These are phyloP conservation scores for Acipenser ruthenus DNA, from an alignment of 2,797 vertebrate genomes.

Conservation along the genomic window DNA sequence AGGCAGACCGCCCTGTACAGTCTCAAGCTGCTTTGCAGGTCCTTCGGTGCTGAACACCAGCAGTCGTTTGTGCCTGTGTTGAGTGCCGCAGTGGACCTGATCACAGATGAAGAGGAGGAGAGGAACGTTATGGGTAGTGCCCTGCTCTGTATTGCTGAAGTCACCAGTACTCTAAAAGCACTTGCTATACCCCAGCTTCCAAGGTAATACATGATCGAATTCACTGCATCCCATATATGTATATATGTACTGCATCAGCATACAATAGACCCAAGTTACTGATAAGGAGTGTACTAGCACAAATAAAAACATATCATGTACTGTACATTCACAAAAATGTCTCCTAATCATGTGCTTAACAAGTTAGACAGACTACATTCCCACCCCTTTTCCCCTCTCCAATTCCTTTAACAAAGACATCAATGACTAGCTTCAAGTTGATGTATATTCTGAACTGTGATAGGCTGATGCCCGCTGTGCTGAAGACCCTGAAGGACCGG, in stretches of 20 bases:
- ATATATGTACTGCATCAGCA: no score
- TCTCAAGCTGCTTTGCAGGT: constrained; percentile 86
- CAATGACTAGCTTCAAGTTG: no score
- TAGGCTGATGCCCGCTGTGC: constrained; percentile 80
- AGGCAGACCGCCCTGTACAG: constrained; percentile 90
- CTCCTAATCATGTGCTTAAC: no score
- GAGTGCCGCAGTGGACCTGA: constrained; percentile 52
- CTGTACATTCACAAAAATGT: no score
- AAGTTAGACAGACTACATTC: no score
- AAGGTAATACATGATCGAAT: constrained; percentile 48
- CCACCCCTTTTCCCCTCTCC: background rate
- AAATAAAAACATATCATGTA: no score
- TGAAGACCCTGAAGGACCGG: constrained; percentile 57
- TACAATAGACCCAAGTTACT: no score
- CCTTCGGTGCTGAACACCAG: constrained; percentile 66
- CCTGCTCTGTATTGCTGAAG: constrained; percentile 84
- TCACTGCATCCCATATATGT: background rate
- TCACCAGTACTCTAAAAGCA: constrained; percentile 62
- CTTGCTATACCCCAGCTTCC: constrained; percentile 83
- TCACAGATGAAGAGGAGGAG: constrained; percentile 63
- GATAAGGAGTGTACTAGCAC: no score
- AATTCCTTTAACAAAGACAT: no score
- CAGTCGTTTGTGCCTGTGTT: constrained; percentile 70
- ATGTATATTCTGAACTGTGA: background rate
- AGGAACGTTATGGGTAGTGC: constrained; percentile 81